phyloP scores from a whole-genome alignment of 2,113 vertebrate species.

The Oryzias celebensis region DNA sequence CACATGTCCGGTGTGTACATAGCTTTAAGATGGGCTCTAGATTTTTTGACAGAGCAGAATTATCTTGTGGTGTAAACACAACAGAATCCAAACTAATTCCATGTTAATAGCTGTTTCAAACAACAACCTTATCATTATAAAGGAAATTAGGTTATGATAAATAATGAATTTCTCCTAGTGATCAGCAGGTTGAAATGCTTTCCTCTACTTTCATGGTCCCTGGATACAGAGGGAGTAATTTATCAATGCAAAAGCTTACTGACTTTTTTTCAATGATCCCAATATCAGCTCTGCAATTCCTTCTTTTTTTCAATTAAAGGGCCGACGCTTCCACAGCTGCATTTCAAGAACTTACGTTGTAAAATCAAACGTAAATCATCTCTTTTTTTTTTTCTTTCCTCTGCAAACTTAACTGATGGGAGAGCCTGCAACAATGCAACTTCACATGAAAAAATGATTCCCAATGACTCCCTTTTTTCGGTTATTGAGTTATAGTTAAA shows the following conservation, averaged over 20 bases:
- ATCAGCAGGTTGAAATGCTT: conserved; percentile 20
- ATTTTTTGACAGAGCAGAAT: background rate
- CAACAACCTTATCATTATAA: background rate
- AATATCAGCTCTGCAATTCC: conserved; percentile 2
- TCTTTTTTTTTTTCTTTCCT: background rate
- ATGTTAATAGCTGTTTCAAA: conserved; percentile 13
- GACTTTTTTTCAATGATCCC: conserved; percentile 4
- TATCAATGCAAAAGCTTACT: conserved; percentile 12
- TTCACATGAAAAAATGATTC: conserved; percentile 46
- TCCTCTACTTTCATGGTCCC: conserved; percentile 22
- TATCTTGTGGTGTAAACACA: background rate
- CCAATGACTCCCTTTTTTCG: conserved; percentile 66
- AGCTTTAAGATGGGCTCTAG: conserved; percentile 2
- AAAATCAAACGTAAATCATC: background rate
- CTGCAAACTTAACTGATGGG: conserved; percentile 16
- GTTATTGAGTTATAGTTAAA: conserved; percentile 67
- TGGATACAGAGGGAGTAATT: conserved; percentile 26
- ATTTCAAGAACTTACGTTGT: too few species aligned
- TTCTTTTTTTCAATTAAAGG: background rate
- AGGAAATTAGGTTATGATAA: conserved; percentile 14
- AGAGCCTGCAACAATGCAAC: conserved; percentile 27
- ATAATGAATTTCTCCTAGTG: conserved; percentile 26
- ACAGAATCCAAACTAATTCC: background rate
- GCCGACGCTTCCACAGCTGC: background rate
- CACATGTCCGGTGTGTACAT: too few species aligned